Conservation (phyloP, 2,888 invertebrate genomes). For the Esperia sulphurella region DNA sequence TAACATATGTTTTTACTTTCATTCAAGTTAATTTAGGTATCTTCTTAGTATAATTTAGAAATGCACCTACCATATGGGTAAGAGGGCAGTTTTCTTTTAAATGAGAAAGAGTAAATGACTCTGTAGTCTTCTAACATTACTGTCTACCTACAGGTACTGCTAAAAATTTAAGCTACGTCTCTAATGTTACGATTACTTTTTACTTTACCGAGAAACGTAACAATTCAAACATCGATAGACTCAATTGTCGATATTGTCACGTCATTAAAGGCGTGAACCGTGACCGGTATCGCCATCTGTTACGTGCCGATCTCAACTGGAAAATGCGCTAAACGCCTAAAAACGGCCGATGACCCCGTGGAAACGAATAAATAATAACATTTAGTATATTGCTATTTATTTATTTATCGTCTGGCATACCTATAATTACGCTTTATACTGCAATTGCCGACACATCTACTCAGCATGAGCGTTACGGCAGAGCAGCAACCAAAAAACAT, state of each 20-base stretch:
- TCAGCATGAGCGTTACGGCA: too few relatives aligned
- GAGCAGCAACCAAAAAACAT: too few relatives aligned
- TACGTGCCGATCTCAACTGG: slow-evolving; percentile 42
- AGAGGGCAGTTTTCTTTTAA: too few relatives aligned
- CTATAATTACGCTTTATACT: too few relatives aligned
- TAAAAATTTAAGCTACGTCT: not conserved
- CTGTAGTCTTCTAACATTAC: too few relatives aligned
- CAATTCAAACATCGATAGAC: slow-evolving; percentile 36
- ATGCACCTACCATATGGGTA: too few relatives aligned
- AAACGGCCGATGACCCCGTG: slow-evolving; percentile 46
- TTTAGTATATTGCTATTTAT: not conserved
- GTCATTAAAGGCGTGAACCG: slow-evolving; percentile 50
- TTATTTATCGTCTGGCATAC: too few relatives aligned
- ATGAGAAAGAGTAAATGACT: too few relatives aligned
- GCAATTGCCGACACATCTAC: too few relatives aligned
- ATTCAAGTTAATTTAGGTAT: too few relatives aligned
- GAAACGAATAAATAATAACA: not conserved
- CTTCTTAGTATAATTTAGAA: too few relatives aligned
- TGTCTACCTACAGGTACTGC: not conserved
- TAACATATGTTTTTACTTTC: too few relatives aligned
- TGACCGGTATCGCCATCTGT: slow-evolving; percentile 30
- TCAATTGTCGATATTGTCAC: slow-evolving; percentile 54
- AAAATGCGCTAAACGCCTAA: slow-evolving; percentile 34
- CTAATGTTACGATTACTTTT: slow-evolving; percentile 1
- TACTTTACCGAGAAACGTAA: slow-evolving; percentile 19